These are phyloP conservation scores for Cyclophora albipunctata DNA, from an alignment of 2,888 invertebrate genomes.

Conservation along the genomic window DNA sequence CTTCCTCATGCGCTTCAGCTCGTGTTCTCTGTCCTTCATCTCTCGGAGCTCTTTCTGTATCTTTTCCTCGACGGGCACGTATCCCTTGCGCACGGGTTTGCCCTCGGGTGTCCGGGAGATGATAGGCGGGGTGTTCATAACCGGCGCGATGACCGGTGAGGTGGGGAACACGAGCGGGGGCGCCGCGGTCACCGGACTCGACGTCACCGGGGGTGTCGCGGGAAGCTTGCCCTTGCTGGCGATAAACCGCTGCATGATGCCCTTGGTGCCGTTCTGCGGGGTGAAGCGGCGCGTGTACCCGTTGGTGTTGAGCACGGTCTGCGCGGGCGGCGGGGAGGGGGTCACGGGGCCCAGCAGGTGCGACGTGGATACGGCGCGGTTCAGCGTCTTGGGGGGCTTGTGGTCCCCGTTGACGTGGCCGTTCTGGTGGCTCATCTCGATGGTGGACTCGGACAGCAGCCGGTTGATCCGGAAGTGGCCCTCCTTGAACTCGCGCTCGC, in stretches of 20 bases:
- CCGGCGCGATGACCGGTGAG: constrained; percentile 39
- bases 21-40: constrained; percentile 87
- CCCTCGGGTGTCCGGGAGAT: constrained; percentile 76
- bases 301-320: constrained; percentile 56
- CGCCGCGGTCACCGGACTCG: constrained; percentile 34
- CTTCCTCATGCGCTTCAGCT: constrained; percentile 81
- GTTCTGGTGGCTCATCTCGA: constrained; percentile 65
- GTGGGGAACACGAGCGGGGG: constrained; percentile 47
- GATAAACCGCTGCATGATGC: constrained; percentile 90
- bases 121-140: constrained; percentile 43
- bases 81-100: constrained; percentile 82
- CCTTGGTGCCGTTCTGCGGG: constrained; percentile 80
- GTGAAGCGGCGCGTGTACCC: constrained; percentile 77
- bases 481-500: constrained; percentile 87
- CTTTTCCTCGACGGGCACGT: constrained; percentile 89
- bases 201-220: constrained; percentile 39
- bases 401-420: constrained; percentile 58
- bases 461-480: constrained; percentile 69
- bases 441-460: constrained; percentile 63
- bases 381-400: constrained; percentile 43
- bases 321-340: constrained; percentile 52
- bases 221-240: constrained; percentile 84
- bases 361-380: constrained; percentile 64
- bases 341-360: constrained; percentile 57
- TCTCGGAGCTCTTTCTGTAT: constrained; percentile 91